Base-by-base conservation (phyloP, 2,888 invertebrate genomes). In the Pardosa pseudoannulata region DNA sequence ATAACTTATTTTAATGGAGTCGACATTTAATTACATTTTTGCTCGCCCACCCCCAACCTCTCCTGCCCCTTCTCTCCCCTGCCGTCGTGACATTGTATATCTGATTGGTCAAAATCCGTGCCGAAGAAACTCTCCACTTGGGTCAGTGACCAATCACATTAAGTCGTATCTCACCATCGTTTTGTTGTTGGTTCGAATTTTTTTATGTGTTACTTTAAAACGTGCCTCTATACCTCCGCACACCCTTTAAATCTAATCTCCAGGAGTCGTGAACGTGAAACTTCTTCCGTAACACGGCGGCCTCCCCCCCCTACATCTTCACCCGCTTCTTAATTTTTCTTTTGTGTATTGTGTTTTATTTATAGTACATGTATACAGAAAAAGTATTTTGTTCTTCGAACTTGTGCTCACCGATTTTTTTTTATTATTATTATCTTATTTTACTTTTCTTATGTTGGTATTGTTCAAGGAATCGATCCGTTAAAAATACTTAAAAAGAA, bases 141-240 rank as follows among this genome's bases (percentile, higher is more conserved):
- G 56, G 56, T 56, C 56, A 56, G 1, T 56, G 56, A 56, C 56
- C 56, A 56, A 56, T 56, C 56, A 16, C 56, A 56, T 56, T 56
- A 56, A 23, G 23, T n/a, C 36, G 23, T 56, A 56, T 56, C 56
- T 56, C 56, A 56, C 56, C 56, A 56, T 56, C 56, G 16, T 5
- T 46, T n/a, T 23, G 1, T 56, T 23, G 13, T 46, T n/a, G 5
- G 1, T 56, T 23, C 23, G 23, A 19, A 3, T 1, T 56, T 56
- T 1, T 56, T 56, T 56, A 23, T 56, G n/a, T 56, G 3, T 56
- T 56, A 16, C 23, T 46, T 46, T 46, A 2, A 23, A 56, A 56
- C 56, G 56, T 56, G 56, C 56, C 23, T 56, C 11, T 7, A 56
- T 16, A 46, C 46, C n/a, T 46, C 46, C 7, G 23, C 23, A 5